A percentile compares a stretch with the other conserved stretches of the same genome.
Evolutionary conservation across 2,797 vertebrate genomes (phyloP).

Genomic region (Melanotaenia boesemani): DNA sequence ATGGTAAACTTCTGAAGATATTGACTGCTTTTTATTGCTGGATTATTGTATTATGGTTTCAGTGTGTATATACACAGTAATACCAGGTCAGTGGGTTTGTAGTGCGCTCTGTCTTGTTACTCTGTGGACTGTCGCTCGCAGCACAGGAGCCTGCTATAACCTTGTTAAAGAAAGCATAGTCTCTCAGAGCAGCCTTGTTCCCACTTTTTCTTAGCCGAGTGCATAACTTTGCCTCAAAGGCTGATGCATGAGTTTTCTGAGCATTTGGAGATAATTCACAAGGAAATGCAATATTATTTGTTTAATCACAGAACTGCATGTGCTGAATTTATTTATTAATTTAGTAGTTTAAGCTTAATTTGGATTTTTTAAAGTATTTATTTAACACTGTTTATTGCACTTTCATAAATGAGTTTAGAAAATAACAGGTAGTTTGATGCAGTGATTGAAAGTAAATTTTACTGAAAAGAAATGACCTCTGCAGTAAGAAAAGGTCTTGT

Average conservation of each 20-base stretch:
- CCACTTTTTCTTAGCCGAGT: conserved; percentile 22
- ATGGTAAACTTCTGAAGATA: conserved; percentile 6
- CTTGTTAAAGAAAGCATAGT: conserved; percentile 7
- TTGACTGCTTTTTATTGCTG: conserved; percentile 33
- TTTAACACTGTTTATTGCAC: neutral
- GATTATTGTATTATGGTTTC: conserved; percentile 43
- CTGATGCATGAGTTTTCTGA: neutral
- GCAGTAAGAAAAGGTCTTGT: neutral
- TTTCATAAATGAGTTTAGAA: neutral
- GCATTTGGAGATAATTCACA: neutral
- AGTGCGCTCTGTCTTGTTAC: conserved; percentile 24
- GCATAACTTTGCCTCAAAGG: conserved; percentile 13
- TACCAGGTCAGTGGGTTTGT: conserved; percentile 69
- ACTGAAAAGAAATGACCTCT: neutral
- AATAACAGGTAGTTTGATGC: neutral
- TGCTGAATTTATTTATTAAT: neutral
- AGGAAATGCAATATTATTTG: neutral
- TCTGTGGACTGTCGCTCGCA: conserved; percentile 22
- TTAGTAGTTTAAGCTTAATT: neutral
- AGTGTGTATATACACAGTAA: conserved; percentile 28
- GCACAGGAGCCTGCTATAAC: conserved; percentile 33
- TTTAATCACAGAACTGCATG: neutral
- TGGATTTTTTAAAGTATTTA: neutral
- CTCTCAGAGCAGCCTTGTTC: conserved; percentile 14
- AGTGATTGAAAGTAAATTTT: neutral